A percentile compares a stretch with the other conserved stretches of the same genome.
These are phyloP conservation scores for Yponomeuta plumbellus DNA, from an alignment of 2,888 invertebrate species.

Conservation along the genomic window DNA sequence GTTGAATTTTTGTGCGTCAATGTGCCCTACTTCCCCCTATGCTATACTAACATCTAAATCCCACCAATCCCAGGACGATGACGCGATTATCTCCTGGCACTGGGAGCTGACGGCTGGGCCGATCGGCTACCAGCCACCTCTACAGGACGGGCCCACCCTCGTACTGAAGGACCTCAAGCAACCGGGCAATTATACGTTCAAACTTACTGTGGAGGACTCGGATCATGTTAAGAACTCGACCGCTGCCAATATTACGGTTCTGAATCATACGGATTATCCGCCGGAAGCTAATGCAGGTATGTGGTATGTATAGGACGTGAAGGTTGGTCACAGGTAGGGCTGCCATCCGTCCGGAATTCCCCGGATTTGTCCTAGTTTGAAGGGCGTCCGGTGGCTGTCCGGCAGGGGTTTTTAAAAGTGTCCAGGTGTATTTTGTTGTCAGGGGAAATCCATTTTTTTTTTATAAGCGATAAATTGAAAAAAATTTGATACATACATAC, in stretches of 20 bases:
- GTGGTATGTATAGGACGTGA: conserved; percentile 49
- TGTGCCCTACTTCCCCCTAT: too few species aligned
- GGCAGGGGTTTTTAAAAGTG: too few species aligned
- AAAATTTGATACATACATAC: too few species aligned
- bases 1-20: too few species aligned
- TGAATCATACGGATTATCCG: conserved; percentile 95
- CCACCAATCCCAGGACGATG: conserved; percentile 78
- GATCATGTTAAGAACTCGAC: conserved; percentile 91
- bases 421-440: too few species aligned
- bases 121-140: conserved; percentile 87
- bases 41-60: too few species aligned
- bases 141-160: conserved; percentile 87
- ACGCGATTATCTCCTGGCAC: conserved; percentile 90
- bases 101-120: conserved; percentile 96
- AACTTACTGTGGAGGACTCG: conserved; percentile 93
- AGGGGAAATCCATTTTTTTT: too few species aligned
- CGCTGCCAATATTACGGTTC: conserved; percentile 90
- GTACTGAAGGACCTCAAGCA: conserved; percentile 88
- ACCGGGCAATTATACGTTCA: conserved; percentile 93
- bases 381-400: too few species aligned
- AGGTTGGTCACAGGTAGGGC: neutral
- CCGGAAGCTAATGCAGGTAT: conserved; percentile 94
- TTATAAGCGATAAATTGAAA: too few species aligned
- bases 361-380: too few species aligned
- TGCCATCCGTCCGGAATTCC: too few species aligned